Evolutionary conservation across 2,113 vertebrate species (phyloP), one percentile per base, ranked within the genome.

Genomic region (Fulica atra): DNA sequence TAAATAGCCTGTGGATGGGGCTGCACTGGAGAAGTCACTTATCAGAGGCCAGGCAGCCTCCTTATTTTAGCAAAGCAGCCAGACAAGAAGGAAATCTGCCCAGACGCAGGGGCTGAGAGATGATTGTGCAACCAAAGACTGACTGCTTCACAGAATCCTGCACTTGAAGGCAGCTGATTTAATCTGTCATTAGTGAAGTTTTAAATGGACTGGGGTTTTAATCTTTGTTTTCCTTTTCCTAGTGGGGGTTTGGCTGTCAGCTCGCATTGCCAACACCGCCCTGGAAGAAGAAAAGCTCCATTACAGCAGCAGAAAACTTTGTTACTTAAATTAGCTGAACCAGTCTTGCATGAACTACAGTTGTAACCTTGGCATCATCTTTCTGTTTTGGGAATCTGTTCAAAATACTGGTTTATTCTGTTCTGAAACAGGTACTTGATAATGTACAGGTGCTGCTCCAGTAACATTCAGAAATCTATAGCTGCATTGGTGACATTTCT

Each of bases 81-180:
- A 93, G 91, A 95, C 94, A 60, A 96, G 94, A 81, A 96, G 95
- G 91, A 93, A 95, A 93, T 91, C 94, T 96, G 91, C 64, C 79
- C 60, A 81, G 79, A 93, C 40, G 0, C 68, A 89, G 84, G 51
- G 92, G 59, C 89, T 86, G 94, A 81, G 79, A 88, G 64, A 61
- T 87, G 54, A 73, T 71, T 93, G 78, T 90, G 81, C 94, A 86
- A 42, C 81, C 57, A n/a, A 86, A 96, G 65, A 44, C 46, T 94
- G 71, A 61, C 63, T 86, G 93, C 89, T 95, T 95, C 79, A 88
- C 93, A 93, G 91, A 95, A 26, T 81, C 60, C 25, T 88, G 86
- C 68, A 68, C 74, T 92, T 46, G n/a, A 84, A 83, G 87, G 71
- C 76, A 86, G 64, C 78, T 92, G 73, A 90, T 96, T 91, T 82